Percentiles rank a stretch among this genome's conserved stretches.
Evolutionary conservation across 2,113 vertebrate species (phyloP).

Genomic region (Himantopus leucocephalus): DNA sequence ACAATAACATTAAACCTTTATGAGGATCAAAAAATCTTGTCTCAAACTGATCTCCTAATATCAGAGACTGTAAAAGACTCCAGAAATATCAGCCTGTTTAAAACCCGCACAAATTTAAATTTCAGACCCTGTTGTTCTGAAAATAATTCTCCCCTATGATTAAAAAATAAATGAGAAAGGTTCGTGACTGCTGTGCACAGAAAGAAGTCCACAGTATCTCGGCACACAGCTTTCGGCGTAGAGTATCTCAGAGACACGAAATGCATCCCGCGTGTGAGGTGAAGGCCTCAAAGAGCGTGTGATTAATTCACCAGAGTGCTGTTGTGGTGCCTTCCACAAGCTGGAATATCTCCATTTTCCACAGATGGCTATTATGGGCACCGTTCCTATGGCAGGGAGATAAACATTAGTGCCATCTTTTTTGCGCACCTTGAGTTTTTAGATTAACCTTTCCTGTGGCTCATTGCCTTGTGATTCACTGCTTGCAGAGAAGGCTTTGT

Average conservation of each 20-base stretch:
- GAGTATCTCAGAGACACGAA: not conserved
- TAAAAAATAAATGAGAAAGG: conserved; percentile 37
- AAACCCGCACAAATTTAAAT: conserved; percentile 44
- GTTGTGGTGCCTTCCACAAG: not conserved
- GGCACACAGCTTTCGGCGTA: not conserved
- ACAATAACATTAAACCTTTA: conserved; percentile 37
- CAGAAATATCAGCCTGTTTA: not conserved
- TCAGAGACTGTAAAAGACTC: not conserved
- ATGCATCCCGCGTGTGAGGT: not conserved
- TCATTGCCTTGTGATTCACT: not conserved
- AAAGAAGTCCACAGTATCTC: not conserved
- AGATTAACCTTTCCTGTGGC: not conserved
- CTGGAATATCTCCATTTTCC: conserved; percentile 9
- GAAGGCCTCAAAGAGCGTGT: not conserved
- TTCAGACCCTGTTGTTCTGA: conserved; percentile 37
- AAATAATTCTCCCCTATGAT: conserved; percentile 40
- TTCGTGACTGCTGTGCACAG: not conserved
- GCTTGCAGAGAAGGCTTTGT: not conserved
- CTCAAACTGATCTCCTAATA: conserved; percentile 29
- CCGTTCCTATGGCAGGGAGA: not conserved
- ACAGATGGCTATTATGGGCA: conserved; percentile 4
- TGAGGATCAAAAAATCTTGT: conserved; percentile 24
- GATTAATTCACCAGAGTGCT: conserved; percentile 3
- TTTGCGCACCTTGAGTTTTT: not conserved
- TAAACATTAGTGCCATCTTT: not conserved